phyloP scores from a whole-genome alignment of 2,797 vertebrate species.

The Iguana delicatissima region DNA sequence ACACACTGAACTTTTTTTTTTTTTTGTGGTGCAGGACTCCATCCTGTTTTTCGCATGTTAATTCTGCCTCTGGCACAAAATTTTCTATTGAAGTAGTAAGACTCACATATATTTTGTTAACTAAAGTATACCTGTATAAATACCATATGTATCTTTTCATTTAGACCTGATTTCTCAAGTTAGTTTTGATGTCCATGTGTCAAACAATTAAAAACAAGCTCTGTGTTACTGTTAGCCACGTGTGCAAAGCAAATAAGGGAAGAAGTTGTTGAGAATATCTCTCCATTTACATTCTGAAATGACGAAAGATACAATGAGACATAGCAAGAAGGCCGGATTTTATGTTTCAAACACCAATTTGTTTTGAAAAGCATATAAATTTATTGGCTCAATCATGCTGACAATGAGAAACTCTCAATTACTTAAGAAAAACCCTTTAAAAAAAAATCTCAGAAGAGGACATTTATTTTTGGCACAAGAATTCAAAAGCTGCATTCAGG shows the following conservation, averaged over 20 bases:
- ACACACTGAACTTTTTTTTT: too few relatives aligned
- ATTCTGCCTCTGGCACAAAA: too few relatives aligned
- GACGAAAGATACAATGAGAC: neutral
- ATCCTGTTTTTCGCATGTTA: too few relatives aligned
- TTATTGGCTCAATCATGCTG: slow-evolving; percentile 31
- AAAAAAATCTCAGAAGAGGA: slow-evolving; percentile 28
- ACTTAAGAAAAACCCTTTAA: neutral
- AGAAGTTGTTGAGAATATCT: neutral
- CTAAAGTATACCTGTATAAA: too few relatives aligned
- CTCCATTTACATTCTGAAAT: neutral
- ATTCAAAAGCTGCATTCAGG: slow-evolving; percentile 38
- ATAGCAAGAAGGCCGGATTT: neutral
- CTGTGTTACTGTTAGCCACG: too few relatives aligned
- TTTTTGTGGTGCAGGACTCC: too few relatives aligned
- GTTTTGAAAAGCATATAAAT: slow-evolving; percentile 36
- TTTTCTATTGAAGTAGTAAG: too few relatives aligned
- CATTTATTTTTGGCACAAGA: slow-evolving; percentile 69
- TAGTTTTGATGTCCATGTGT: neutral
- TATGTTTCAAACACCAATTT: slow-evolving; percentile 2
- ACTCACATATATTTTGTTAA: too few relatives aligned
- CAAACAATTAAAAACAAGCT: neutral
- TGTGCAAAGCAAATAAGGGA: neutral
- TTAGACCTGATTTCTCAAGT: neutral
- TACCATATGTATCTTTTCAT: neutral
- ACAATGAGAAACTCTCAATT: slow-evolving; percentile 3